phyloP scores from a whole-genome alignment of 2,888 invertebrate genomes.

The Cremastobaeus sp. region DNA sequence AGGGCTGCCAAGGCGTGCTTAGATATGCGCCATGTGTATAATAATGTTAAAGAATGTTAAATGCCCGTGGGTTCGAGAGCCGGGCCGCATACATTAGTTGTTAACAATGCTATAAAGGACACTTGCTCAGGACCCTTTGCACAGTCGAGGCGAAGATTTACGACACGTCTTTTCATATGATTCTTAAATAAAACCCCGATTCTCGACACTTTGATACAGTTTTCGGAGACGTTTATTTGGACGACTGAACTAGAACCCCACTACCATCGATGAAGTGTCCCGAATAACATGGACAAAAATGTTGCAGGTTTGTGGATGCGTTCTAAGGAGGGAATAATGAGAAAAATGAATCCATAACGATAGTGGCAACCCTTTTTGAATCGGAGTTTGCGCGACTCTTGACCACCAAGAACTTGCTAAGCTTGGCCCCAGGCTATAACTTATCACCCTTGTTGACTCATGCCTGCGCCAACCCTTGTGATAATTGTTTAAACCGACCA shows the following conservation, averaged over 20 bases:
- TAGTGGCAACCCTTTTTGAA: conserved; percentile 47
- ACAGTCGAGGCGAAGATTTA: conserved; percentile 70
- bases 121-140: conserved; percentile 72
- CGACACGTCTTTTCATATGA: conserved; percentile 70
- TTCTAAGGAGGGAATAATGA: conserved; percentile 24
- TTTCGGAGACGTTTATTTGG: conserved; percentile 26
- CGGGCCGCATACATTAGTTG: conserved; percentile 77
- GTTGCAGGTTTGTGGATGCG: background rate
- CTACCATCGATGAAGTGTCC: conserved; percentile 6
- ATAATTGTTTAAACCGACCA: conserved; percentile 78
- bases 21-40: conserved; percentile 77
- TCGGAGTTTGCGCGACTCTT: conserved; percentile 48
- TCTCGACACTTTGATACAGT: conserved; percentile 41
- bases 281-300: background rate
- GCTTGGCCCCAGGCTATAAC: conserved; percentile 73
- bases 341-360: conserved; percentile 57
- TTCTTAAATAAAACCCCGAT: conserved; percentile 70
- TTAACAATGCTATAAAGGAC: conserved; percentile 79
- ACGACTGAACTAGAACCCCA: no score
- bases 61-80: conserved; percentile 70
- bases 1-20: conserved; percentile 54
- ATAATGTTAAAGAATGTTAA: conserved; percentile 78
- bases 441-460: conserved; percentile 75
- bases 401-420: conserved; percentile 66
- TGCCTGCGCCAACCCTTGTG: conserved; percentile 73